phyloP scores from a whole-genome alignment of 2,797 vertebrate genomes.

The Molothrus ater region DNA sequence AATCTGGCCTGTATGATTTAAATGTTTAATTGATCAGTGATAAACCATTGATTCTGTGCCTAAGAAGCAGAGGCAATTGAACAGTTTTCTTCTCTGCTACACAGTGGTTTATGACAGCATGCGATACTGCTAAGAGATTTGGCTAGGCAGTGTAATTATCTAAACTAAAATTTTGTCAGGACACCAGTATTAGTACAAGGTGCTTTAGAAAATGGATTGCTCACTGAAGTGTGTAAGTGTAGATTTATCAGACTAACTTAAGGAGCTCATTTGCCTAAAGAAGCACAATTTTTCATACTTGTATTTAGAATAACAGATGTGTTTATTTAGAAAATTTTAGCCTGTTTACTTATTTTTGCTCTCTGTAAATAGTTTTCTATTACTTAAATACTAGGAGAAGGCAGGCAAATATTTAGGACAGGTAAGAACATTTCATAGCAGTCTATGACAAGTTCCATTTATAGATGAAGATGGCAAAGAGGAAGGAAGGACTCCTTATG shows the following conservation, averaged over 20 bases:
- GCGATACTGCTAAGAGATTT: neutral
- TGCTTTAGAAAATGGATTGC: constrained; percentile 50
- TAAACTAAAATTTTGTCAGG: constrained; percentile 32
- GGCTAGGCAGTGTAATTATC: constrained; percentile 33
- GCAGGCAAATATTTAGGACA: neutral
- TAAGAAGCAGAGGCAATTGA: neutral
- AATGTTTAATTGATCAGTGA: neutral
- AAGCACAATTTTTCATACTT: constrained; percentile 24
- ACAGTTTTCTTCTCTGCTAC: neutral
- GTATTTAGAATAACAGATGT: neutral
- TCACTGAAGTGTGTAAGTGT: constrained; percentile 15
- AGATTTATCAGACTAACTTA: constrained; percentile 39
- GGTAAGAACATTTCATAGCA: neutral
- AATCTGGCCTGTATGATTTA: neutral
- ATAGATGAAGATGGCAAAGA: neutral
- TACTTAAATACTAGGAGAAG: neutral
- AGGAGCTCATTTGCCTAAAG: constrained; percentile 50
- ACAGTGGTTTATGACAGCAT: neutral
- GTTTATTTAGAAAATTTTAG: neutral
- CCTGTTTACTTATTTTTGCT: neutral
- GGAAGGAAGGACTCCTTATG: neutral
- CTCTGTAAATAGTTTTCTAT: neutral
- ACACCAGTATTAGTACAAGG: neutral
- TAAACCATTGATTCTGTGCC: neutral
- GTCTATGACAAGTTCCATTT: neutral